A percentile compares a stretch with the other conserved stretches of the same genome.
These are phyloP conservation scores for Agonopterix arenella DNA, from an alignment of 2,888 invertebrate genomes.

Conservation along the genomic window DNA sequence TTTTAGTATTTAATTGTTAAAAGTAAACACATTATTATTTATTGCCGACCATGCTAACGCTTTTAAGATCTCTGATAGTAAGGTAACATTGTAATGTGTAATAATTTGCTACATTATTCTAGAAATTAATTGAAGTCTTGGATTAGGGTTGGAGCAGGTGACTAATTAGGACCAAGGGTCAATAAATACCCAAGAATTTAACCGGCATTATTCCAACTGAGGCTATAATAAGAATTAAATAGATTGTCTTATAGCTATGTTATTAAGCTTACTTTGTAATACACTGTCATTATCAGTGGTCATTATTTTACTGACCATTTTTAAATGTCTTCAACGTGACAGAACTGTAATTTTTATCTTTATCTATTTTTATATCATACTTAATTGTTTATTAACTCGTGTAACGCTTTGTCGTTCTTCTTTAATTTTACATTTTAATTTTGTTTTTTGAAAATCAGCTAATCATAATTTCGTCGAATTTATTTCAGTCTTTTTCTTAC, in stretches of 20 bases:
- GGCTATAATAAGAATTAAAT: no score
- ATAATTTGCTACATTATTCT: neutral
- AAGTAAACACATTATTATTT: no score
- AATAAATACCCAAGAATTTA: conserved; percentile 4
- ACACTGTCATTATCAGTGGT: conserved; percentile 14
- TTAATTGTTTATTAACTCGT: no score
- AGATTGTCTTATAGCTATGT: neutral
- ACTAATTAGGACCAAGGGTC: conserved; percentile 8
- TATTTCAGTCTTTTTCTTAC: no score
- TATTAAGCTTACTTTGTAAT: conserved; percentile 7
- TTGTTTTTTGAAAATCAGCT: no score
- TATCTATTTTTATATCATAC: neutral
- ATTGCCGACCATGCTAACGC: neutral
- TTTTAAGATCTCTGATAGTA: neutral
- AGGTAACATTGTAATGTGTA: neutral
- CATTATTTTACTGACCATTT: conserved; percentile 20
- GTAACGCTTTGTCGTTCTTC: no score
- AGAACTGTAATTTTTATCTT: conserved; percentile 15
- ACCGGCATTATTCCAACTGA: neutral
- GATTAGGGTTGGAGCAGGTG: neutral
- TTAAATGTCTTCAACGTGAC: conserved; percentile 22
- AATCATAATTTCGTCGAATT: no score
- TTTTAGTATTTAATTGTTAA: no score
- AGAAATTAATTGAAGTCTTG: neutral
- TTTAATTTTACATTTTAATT: no score